phyloP scores from a whole-genome alignment of 1,140 invertebrate species.

The Leptonema lineaticorne region DNA sequence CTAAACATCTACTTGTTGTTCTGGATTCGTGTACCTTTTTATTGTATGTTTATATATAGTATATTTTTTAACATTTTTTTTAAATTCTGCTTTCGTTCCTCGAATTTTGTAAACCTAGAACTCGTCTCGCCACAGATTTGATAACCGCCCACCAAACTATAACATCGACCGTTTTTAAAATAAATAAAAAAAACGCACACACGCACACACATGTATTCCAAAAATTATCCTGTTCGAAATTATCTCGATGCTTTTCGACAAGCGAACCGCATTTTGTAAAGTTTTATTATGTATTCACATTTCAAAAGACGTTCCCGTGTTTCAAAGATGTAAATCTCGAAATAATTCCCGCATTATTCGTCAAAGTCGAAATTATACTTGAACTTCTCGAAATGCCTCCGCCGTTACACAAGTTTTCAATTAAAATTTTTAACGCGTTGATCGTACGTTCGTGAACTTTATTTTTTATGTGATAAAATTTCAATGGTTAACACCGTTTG shows the following conservation, averaged over 20 bases:
- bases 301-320: no score
- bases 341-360: no score
- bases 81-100: neutral
- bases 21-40: conserved; percentile 3
- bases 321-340: no score
- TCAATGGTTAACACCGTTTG: no score
- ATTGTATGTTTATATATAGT: no score
- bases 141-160: conserved; percentile 3
- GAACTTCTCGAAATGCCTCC: neutral
- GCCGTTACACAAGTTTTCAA: neutral
- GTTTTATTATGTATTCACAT: no score
- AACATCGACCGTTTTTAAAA: neutral
- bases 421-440: neutral
- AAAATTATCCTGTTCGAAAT: neutral
- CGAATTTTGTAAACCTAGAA: conserved; percentile 14
- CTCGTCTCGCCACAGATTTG: conserved; percentile 6
- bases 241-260: no score
- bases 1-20: neutral
- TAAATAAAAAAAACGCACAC: neutral
- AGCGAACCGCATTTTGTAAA: no score
- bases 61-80: neutral
- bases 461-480: no score
- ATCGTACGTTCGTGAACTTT: neutral
- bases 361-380: no score
- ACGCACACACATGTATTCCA: neutral